Evolutionary conservation across 1,140 invertebrate species (phyloP), one percentile per base, ranked within the genome.

Genomic region (Thaumatotibia leucotreta): DNA sequence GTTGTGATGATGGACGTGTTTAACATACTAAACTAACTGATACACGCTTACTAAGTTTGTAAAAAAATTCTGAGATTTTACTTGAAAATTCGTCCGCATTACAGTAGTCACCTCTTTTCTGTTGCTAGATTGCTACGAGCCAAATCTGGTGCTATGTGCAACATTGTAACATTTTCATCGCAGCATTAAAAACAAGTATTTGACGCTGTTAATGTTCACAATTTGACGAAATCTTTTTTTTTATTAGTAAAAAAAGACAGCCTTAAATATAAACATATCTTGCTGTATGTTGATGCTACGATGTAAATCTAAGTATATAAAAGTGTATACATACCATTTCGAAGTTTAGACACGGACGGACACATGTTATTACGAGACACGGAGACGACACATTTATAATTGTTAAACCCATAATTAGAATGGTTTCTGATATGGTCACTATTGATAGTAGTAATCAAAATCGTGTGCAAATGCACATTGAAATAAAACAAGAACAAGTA

Each of bases 391-490:
- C 52, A 54, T 54, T 24, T 24, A 24, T 39, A 11, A 39, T 54
- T 58, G 14, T 58, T 58, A 58, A n/a, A 27, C 52, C 23, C 52
- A 58, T 58, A 58, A 58, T 24, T 29, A 27, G 11, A 58, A 58
- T 58, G 52, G 24, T 58, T 58, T 58, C 52, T 58, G 52, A 58
- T 58, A 27, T 58, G 52, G 52, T 58, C 23, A 17, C 0, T 29
- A 5, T 5, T 8, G 2, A 23, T 23, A 23, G n/a, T 24, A 27
- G 2, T 10, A 10, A 29, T n/a, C n/a, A 33, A 72, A 76, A 76
- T 76, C 72, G 75, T 76, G 69, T 72, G 68, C 73, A 74, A 74
- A 54, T 65, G 33, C 65, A 69, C 64, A 68, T 74, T 66, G n/a
- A n/a, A n/a, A n/a, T n/a, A n/a, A n/a, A n/a, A n/a, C n/a, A 50